Percentiles rank a stretch among this genome's conserved stretches.
Conservation (phyloP, 2,888 invertebrate species). For the Polyommatus iphigenia region DNA sequence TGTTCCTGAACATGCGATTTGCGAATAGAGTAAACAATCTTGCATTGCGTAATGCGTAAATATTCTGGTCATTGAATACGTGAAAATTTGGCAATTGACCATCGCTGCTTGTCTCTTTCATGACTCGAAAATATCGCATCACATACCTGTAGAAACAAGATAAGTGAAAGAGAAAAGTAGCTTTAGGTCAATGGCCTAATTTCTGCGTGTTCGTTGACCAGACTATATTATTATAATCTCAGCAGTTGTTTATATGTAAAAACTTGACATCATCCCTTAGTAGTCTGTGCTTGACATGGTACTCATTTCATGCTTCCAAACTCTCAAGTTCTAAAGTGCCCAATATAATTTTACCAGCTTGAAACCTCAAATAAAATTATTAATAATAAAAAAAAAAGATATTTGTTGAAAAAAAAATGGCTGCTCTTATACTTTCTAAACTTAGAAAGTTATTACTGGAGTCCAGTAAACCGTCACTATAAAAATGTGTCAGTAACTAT, state of each 20-base stretch:
- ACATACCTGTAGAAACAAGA: neutral
- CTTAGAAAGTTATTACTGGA: slow-evolving; percentile 7
- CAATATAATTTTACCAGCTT: neutral
- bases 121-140: too few species aligned
- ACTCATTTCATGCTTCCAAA: neutral
- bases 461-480: slow-evolving; percentile 3
- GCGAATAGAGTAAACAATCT: neutral
- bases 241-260: neutral
- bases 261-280: neutral
- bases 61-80: neutral
- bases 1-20: slow-evolving; percentile 42
- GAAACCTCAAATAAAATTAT: neutral
- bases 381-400: neutral
- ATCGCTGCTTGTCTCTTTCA: too few species aligned
- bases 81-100: neutral
- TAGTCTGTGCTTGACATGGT: neutral
- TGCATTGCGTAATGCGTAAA: neutral
- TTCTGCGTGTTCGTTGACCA: neutral
- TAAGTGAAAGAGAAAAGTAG: neutral
- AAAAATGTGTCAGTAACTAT: slow-evolving; percentile 28
- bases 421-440: neutral
- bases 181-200: neutral
- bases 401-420: neutral
- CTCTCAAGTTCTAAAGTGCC: neutral
- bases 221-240: neutral